Evolutionary conservation across 2,113 vertebrate species (phyloP), one percentile per base, ranked within the genome.

Genomic region (Thymallus thymallus): DNA sequence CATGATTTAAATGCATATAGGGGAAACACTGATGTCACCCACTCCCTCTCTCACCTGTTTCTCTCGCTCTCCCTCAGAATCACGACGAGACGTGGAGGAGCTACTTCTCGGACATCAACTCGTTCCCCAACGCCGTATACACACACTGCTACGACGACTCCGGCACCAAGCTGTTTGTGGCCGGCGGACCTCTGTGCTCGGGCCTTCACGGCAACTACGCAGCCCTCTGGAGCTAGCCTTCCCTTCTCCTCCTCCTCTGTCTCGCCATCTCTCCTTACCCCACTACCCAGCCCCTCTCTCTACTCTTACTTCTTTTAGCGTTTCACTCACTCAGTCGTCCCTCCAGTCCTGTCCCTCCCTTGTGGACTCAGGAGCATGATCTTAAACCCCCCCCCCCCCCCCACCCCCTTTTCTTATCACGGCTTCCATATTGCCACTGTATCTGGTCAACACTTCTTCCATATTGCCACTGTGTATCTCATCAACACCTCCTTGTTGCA

Each of bases 141-240:
- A 98, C 97, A 14, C 98, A 99, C 94, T 99, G 98, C 92, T 99
- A 99, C 3, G 98, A 99, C 84, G 94, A 95, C 61, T 99, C 98
- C 0, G 98, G 97, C 91, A 99, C 94, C 61, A 98, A 98, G 82
- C 96, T 99, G 75, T 99, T 99, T 69, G 98, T 99, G 84, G 98
- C 98, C 64, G 98, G 98, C 51, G 98, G 98, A 23, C 98, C 98
- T 0, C 95, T 99, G 77, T 98, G 97, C 76, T 98, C 98, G 14
- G 98, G 98, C 82, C 95, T 99, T 78, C 97, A 99, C 5, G 98
- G 98, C 78, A 99, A 99, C 91, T 99, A 99, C 5, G 98, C 97
- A 41, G 97, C 96, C 75, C 93, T 99, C 78, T 99, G 98, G 98
- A 98, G 96, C 92, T 99, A 97, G 92, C 84, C 79, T 84, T 41